phyloP scores from a whole-genome alignment of 2,888 invertebrate species.

The Dolichomitus sp. region DNA sequence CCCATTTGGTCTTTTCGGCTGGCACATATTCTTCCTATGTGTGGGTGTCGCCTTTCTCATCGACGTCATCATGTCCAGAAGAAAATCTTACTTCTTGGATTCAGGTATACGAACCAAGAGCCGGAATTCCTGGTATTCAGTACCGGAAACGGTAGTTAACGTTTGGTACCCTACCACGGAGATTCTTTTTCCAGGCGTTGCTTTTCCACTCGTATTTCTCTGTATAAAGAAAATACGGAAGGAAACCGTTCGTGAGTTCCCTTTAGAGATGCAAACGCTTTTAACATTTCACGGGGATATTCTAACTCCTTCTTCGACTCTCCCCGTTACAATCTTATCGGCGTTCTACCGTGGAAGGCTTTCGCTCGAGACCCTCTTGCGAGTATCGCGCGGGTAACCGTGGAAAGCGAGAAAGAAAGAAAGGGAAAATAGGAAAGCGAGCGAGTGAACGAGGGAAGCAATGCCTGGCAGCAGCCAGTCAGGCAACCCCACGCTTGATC shows the following conservation, averaged over 20 bases:
- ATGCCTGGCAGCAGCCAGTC: conserved; percentile 74
- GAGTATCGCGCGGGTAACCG: conserved; percentile 53
- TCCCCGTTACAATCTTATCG: conserved; percentile 81
- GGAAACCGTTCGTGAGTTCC: conserved; percentile 58
- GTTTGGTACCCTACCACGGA: not conserved
- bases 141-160: conserved; percentile 23
- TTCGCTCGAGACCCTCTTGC: conserved; percentile 59
- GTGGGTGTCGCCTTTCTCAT: conserved; percentile 20
- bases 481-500: conserved; percentile 81
- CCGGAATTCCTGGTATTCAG: conserved; percentile 12
- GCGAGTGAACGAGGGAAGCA: conserved; percentile 63
- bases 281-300: conserved; percentile 79
- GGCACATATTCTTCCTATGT: conserved; percentile 36
- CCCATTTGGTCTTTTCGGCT: conserved; percentile 35
- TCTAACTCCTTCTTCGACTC: conserved; percentile 80
- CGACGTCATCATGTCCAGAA: conserved; percentile 8
- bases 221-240: conserved; percentile 50
- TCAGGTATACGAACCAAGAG: not conserved
- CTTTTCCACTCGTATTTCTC: conserved; percentile 16
- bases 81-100: conserved; percentile 25
- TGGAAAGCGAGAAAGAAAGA: conserved; percentile 67
- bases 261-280: conserved; percentile 79
- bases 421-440: conserved; percentile 57
- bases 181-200: not conserved
- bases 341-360: conserved; percentile 71